Percentiles rank a stretch among this genome's conserved stretches.
These are phyloP conservation scores for Nansenia antarctica DNA, from an alignment of 2,113 vertebrate species.

Conservation along the genomic window DNA sequence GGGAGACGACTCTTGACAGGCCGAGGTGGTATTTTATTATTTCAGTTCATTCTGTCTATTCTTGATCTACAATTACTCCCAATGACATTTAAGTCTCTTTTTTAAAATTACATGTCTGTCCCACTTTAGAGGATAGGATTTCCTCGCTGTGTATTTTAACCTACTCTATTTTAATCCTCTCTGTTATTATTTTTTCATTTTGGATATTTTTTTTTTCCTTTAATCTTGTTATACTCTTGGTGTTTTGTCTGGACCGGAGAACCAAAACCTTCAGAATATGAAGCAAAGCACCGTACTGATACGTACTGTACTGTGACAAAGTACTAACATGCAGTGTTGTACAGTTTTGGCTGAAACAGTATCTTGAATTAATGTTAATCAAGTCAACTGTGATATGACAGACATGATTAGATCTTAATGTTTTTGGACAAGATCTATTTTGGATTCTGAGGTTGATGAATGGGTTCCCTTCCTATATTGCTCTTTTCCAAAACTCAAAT, in stretches of 20 bases:
- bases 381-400: too few species aligned
- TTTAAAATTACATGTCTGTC: slow-evolving; percentile 80
- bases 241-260: slow-evolving; percentile 67
- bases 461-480: too few species aligned
- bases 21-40: slow-evolving; percentile 77
- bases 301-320: background rate
- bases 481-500: too few species aligned
- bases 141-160: slow-evolving; percentile 71
- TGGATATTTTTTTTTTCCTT: slow-evolving; percentile 65
- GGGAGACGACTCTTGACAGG: slow-evolving; percentile 57
- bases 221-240: slow-evolving; percentile 67
- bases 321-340: background rate
- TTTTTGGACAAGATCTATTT: too few species aligned
- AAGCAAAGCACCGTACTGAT: slow-evolving; percentile 4
- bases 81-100: slow-evolving; percentile 67
- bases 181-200: slow-evolving; percentile 80
- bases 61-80: slow-evolving; percentile 75
- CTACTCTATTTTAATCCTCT: slow-evolving; percentile 75
- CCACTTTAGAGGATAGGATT: slow-evolving; percentile 71
- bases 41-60: slow-evolving; percentile 71
- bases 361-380: too few species aligned
- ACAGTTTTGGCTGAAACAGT: background rate
- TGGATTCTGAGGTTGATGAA: too few species aligned
- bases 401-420: too few species aligned
- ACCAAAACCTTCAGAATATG: slow-evolving; percentile 47